Evolutionary conservation across 1,140 invertebrate species (phyloP).

Genomic region (Oncopeltus fasciatus): DNA sequence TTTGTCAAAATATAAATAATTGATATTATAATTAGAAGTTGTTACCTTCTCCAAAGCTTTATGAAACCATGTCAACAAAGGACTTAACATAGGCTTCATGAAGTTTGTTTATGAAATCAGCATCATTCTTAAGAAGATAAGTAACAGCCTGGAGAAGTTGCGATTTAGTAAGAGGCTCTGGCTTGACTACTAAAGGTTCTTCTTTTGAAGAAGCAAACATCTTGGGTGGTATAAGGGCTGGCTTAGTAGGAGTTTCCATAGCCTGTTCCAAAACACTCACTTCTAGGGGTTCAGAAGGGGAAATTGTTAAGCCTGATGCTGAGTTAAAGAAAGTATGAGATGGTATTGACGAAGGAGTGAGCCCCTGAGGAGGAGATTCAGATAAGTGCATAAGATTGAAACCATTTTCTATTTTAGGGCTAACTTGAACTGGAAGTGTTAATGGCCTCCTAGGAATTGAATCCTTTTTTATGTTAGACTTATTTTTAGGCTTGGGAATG

Average conservation of each 20-base stretch:
- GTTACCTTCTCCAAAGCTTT: conserved; percentile 16
- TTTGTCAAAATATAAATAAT: not conserved
- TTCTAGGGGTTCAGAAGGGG: conserved; percentile 18
- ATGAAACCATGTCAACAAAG: conserved; percentile 54
- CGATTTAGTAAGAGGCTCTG: conserved; percentile 57
- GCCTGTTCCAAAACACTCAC: conserved; percentile 28
- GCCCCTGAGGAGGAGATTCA: not conserved
- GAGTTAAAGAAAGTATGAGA: conserved; percentile 23
- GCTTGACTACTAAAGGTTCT: conserved; percentile 9
- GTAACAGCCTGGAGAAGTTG: conserved; percentile 76
- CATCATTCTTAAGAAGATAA: conserved; percentile 73
- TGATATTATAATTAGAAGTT: not conserved
- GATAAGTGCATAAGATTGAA: conserved; percentile 36
- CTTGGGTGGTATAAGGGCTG: conserved; percentile 64
- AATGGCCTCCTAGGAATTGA: not conserved
- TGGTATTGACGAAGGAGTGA: conserved; percentile 26
- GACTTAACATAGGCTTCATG: conserved; percentile 82
- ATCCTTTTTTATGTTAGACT: not conserved
- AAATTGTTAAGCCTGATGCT: conserved; percentile 5
- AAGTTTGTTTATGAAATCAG: conserved; percentile 69
- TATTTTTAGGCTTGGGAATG: not conserved
- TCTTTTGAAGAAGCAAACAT: conserved; percentile 48
- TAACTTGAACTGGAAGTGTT: not conserved
- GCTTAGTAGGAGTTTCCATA: conserved; percentile 40
- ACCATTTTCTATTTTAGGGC: conserved; percentile 32